Evolutionary conservation across 2,113 vertebrate species (phyloP).

Genomic region (Vimba vimba): DNA sequence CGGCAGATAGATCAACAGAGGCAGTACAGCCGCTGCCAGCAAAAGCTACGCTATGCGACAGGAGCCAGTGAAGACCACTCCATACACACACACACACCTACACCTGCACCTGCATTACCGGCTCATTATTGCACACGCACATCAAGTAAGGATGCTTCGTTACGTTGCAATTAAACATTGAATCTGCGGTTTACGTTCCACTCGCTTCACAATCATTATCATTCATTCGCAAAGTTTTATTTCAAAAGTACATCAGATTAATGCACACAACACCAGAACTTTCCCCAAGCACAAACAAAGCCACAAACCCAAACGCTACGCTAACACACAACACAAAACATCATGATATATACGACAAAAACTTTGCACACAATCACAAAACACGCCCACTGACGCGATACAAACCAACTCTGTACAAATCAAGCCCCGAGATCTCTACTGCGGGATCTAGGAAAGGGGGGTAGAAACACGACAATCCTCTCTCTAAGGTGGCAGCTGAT

Average conservation of each 20-base stretch:
- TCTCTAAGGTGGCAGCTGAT: conserved; percentile 43
- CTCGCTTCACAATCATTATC: background rate
- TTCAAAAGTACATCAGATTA: background rate
- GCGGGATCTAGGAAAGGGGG: conserved; percentile 27
- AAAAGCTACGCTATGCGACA: conserved; percentile 54
- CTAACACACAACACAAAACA: conserved; percentile 10
- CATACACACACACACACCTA: conserved; percentile 1
- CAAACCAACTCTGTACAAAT: conserved; percentile 50
- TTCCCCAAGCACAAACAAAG: conserved; percentile 1
- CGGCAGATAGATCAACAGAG: conserved; percentile 20
- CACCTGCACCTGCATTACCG: conserved; percentile 25
- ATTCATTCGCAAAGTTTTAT: background rate
- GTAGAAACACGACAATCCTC: conserved; percentile 23
- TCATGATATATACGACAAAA: background rate
- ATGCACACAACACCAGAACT: background rate
- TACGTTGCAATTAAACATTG: background rate
- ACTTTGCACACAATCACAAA: conserved; percentile 27
- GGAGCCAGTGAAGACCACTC: conserved; percentile 34
- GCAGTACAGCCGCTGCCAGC: conserved; percentile 23
- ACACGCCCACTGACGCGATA: conserved; percentile 40
- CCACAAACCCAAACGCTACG: background rate
- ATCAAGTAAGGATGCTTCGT: background rate
- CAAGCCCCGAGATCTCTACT: conserved; percentile 16
- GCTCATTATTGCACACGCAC: background rate
- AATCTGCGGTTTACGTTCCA: background rate